Base-by-base conservation (phyloP, 2,888 invertebrate species). In the Eristalinus aeneus region DNA sequence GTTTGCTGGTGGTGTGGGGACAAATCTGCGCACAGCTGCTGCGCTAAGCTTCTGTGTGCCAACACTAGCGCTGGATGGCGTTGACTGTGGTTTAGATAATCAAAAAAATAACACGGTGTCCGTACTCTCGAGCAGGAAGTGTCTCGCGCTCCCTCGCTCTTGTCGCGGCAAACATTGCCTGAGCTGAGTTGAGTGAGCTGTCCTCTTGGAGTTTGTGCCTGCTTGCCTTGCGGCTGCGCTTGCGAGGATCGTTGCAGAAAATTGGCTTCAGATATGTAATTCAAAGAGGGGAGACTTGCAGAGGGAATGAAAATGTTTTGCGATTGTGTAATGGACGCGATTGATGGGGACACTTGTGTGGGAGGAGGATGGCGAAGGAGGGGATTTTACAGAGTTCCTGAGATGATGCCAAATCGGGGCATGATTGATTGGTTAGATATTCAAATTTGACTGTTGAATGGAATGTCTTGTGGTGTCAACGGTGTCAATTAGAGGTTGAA, bases 91-190 rank as follows among this genome's bases (percentile, higher is more conserved):
- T 16, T 78, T 74, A 83, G 83, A 63, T 84, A 84, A 74, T 78
- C 78, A 22, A 23, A 20, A 53, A 54, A 82, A 76, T 68, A 74
- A 84, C 23, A 74, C 60, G 60, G 60, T 74, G 72, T 72, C 72
- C 31, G 73, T 69, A 69, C 53, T 68, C 53, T 58, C 64, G 54
- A 74, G 74, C 78, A 84, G 83, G 83, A 84, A 84, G 83, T 69
- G 63, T 72, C 61, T 81, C n/a, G n/a, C 53, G n/a, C 53, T 67
- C 46, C 32, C 54, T 61, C 16, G 31, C 61, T 58, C 16, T 67
- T 58, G 63, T 23, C 64, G 46, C 16, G 16, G 16, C 46, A 16
- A 46, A 16, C 46, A 46, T 16, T 16, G 2, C 16, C 16, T n/a
- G n/a, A 16, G 39, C 5, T 2, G 16, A 0, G 27, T 27, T 27